phyloP scores from a whole-genome alignment of 2,113 vertebrate genomes.

The Saguinus midas region DNA sequence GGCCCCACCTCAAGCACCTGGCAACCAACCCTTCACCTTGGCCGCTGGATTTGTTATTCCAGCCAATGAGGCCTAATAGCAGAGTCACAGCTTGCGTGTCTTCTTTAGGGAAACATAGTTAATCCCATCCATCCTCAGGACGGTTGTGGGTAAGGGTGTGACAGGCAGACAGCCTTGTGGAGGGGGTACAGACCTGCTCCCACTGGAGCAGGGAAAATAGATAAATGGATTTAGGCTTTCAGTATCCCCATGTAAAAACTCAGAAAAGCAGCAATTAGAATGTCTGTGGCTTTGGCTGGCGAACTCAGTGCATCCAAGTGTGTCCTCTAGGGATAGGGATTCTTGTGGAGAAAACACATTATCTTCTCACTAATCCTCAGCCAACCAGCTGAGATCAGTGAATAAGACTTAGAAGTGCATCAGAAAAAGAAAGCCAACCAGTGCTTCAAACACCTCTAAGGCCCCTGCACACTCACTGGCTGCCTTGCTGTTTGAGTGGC shows the following conservation, averaged over 20 bases:
- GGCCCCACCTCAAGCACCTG: not conserved
- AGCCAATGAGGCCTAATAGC: not conserved
- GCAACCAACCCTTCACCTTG: not conserved
- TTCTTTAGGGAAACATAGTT: not conserved
- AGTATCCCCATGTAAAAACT: not conserved
- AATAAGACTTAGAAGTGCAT: not conserved
- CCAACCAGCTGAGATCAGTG: not conserved
- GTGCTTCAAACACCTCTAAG: not conserved
- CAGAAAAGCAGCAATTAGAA: not conserved
- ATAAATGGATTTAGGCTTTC: not conserved
- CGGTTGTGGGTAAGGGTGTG: not conserved
- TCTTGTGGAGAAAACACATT: slow-evolving; percentile 18
- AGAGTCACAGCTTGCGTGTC: not conserved
- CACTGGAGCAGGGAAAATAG: not conserved
- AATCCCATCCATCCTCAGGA: not conserved
- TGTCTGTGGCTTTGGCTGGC: not conserved
- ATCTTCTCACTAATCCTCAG: not conserved
- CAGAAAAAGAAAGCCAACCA: not conserved
- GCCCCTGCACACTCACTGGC: too few relatives aligned
- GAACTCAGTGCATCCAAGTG: not conserved
- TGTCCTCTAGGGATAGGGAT: not conserved
- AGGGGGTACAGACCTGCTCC: not conserved
- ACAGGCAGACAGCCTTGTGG: not conserved
- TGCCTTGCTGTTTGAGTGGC: not conserved
- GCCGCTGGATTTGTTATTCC: not conserved